A percentile compares a stretch with the other conserved stretches of the same genome.
These are phyloP conservation scores for Lordiphosa clarofinis DNA, from an alignment of 1,140 invertebrate species.

Conservation along the genomic window DNA sequence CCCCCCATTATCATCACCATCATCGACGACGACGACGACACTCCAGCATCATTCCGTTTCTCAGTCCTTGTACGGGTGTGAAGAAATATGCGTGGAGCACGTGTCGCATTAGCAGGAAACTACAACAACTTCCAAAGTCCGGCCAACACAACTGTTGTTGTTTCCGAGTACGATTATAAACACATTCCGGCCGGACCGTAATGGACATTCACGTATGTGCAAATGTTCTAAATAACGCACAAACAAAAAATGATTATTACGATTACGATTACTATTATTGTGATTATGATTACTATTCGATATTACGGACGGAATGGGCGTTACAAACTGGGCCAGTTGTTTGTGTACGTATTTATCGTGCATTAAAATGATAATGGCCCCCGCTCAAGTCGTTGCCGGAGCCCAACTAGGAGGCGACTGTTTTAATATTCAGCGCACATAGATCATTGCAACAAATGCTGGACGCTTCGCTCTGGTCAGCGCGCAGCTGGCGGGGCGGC, in stretches of 20 bases:
- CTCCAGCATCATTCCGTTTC: slow-evolving; percentile 7
- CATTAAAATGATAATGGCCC: slow-evolving; percentile 78
- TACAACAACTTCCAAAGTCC: slow-evolving; percentile 20
- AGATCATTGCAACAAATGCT: slow-evolving; percentile 78
- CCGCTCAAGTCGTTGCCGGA: not conserved
- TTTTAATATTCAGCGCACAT: slow-evolving; percentile 78
- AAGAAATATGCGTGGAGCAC: slow-evolving; percentile 66
- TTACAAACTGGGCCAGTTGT: too few species aligned
- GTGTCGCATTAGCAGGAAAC: slow-evolving; percentile 54
- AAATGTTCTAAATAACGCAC: slow-evolving; percentile 56
- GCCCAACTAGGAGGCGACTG: slow-evolving; percentile 22
- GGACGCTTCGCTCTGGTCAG: slow-evolving; percentile 15
- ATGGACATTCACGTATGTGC: slow-evolving; percentile 71
- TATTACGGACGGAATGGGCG: slow-evolving; percentile 16
- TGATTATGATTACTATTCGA: slow-evolving; percentile 77
- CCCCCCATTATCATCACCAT: slow-evolving; percentile 2
- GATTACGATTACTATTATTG: slow-evolving; percentile 71
- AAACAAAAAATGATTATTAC: slow-evolving; percentile 67
- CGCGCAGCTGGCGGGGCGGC: slow-evolving; percentile 8
- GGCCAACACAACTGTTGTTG: slow-evolving; percentile 1
- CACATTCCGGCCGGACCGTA: slow-evolving; percentile 50
- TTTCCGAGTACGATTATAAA: slow-evolving; percentile 64
- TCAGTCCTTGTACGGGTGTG: slow-evolving; percentile 25
- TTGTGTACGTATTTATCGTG: slow-evolving; percentile 75
- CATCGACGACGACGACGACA: too few species aligned